Evolutionary conservation across 2,888 invertebrate species (phyloP).

Genomic region (Drosophila setosimentum): DNA sequence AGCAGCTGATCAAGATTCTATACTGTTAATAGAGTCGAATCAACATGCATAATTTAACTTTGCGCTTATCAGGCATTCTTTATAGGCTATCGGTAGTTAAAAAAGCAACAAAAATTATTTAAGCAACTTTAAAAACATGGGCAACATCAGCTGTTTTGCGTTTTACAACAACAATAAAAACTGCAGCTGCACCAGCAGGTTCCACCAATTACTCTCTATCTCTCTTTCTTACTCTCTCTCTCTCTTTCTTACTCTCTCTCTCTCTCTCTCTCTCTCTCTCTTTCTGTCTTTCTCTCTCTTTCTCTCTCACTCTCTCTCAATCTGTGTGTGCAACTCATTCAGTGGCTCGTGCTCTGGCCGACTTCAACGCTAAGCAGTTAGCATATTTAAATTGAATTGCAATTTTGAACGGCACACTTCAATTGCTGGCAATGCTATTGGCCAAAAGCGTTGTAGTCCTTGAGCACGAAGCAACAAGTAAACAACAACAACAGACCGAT

Average conservation of each 20-base stretch:
- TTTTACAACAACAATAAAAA: slow-evolving; percentile 12
- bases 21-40: neutral
- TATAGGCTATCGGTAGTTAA: slow-evolving; percentile 12
- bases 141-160: slow-evolving; percentile 51
- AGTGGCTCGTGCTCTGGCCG: slow-evolving; percentile 8
- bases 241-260: slow-evolving; percentile 5
- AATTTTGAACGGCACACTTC: slow-evolving; percentile 42
- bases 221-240: neutral
- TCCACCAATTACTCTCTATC: slow-evolving; percentile 23
- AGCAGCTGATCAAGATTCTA: neutral
- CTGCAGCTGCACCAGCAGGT: slow-evolving; percentile 35
- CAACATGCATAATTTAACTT: neutral
- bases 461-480: slow-evolving; percentile 42
- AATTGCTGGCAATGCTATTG: slow-evolving; percentile 24
- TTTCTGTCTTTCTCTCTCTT: neutral
- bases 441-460: slow-evolving; percentile 32
- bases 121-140: slow-evolving; percentile 31
- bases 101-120: slow-evolving; percentile 6
- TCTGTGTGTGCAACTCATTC: slow-evolving; percentile 14
- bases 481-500: neutral
- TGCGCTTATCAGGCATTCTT: neutral
- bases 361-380: slow-evolving; percentile 17
- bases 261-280: slow-evolving; percentile 2
- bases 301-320: slow-evolving; percentile 6
- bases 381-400: slow-evolving; percentile 30